Evolutionary conservation across 2,113 vertebrate species (phyloP), one percentile per base, ranked within the genome.

Genomic region (Acinonyx jubatus): DNA sequence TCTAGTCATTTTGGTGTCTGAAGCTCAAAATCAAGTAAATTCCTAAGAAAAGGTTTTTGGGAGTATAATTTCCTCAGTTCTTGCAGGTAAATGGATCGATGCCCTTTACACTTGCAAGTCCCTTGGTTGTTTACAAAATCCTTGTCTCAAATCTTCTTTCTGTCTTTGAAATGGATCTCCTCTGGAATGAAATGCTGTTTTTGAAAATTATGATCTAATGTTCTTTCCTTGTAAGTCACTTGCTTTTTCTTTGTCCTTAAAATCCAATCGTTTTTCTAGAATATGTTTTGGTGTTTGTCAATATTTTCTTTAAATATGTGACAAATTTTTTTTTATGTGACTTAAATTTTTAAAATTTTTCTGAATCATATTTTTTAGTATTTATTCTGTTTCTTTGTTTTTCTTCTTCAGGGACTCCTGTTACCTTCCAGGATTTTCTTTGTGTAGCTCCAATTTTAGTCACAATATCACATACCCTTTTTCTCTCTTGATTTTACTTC

Each of bases 221-320:
- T 79, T 91, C 33, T 85, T 89, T 81, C 36, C 36, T 83, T 84
- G 14, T 65, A 82, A 25, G 45, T 94, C 41, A 71, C 33, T 91
- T 55, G 52, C 21, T 80, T 92, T 93, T 96, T 87, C 65, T n/a
- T 95, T 87, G 80, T 38, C 12, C 91, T 89, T 93, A 85, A 86
- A 87, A 92, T 45, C 4, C 66, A 76, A 31, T 52, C 45, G 4
- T 91, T 93, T 91, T 78, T 89, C 71, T 88, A 80, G 15, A 73
- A 55, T 74, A 3, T 48, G 33, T 69, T 50, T 92, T 68, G 13
- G 5, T 68, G 3, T 91, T 66, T 7, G 50, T 92, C 65, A 95
- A 69, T 81, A 74, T 9, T 85, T 14, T 78, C 41, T 78, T 93
- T 96, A 93, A 94, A 93, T 25, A 38, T 27, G 13, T 65, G n/a